A percentile compares a stretch with the other conserved stretches of the same genome.
Evolutionary conservation across 2,888 invertebrate species (phyloP).

Genomic region (Sceliomorpha sp.): DNA sequence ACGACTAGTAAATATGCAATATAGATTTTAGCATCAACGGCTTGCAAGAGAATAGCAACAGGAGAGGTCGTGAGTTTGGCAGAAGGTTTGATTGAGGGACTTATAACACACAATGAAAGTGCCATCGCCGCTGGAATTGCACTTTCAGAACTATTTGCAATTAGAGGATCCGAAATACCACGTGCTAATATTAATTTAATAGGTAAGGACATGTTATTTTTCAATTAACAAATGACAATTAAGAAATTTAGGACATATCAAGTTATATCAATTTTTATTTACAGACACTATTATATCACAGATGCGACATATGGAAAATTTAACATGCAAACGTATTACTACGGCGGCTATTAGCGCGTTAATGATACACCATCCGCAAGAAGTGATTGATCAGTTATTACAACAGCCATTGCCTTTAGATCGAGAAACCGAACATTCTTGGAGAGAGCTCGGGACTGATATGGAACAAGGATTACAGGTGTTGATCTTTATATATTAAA

Average conservation of each 20-base stretch:
- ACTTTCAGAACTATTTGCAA: conserved; percentile 67
- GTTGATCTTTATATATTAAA: too few relatives aligned
- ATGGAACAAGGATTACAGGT: conserved; percentile 65
- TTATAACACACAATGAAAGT: conserved; percentile 67
- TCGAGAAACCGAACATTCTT: conserved; percentile 70
- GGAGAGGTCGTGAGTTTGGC: conserved; percentile 70
- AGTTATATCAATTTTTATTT: too few relatives aligned
- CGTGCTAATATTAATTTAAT: conserved; percentile 68
- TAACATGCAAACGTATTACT: conserved; percentile 65
- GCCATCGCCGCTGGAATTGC: conserved; percentile 70
- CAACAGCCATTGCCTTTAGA: conserved; percentile 72
- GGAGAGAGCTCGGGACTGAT: conserved; percentile 70
- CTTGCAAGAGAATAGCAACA: conserved; percentile 67
- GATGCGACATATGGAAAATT: conserved; percentile 72
- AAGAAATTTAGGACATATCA: conserved; percentile 2
- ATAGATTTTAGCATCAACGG: conserved; percentile 64
- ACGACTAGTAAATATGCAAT: not conserved
- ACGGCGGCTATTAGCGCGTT: conserved; percentile 67
- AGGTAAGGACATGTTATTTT: conserved; percentile 63
- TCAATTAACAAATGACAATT: too few relatives aligned
- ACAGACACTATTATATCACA: conserved; percentile 71
- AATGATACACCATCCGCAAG: conserved; percentile 68
- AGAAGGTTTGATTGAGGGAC: conserved; percentile 71
- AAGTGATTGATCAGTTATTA: conserved; percentile 68
- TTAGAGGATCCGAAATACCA: conserved; percentile 71